Evolutionary conservation across 1,140 invertebrate genomes (phyloP).

Genomic region (Lepidurus couesii): DNA sequence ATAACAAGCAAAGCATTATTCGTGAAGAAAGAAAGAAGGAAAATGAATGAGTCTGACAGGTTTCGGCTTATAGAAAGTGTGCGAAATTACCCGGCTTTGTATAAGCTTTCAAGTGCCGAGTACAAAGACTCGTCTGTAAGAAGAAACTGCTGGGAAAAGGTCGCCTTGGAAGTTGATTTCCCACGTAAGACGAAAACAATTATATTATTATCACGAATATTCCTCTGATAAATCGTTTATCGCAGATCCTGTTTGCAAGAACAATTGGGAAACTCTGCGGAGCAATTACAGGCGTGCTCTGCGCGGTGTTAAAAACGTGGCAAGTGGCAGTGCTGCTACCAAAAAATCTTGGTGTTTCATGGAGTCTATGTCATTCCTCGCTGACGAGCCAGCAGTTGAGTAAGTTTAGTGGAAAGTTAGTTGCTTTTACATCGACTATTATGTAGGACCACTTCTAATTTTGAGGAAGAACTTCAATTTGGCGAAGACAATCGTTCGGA

Average conservation of each 20-base stretch:
- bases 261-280: background rate
- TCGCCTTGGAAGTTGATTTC: conserved; percentile 1
- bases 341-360: background rate
- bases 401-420: background rate
- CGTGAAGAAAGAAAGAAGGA: background rate
- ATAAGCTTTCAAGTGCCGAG: background rate
- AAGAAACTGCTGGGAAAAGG: conserved; percentile 5
- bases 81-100: background rate
- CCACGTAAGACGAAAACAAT: background rate
- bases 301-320: background rate
- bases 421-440: background rate
- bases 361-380: background rate
- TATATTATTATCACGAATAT: background rate
- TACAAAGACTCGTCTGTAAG: background rate
- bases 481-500: background rate
- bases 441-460: background rate
- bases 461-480: background rate
- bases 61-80: background rate
- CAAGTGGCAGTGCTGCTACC: background rate
- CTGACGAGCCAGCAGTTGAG: background rate
- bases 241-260: background rate
- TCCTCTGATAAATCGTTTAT: background rate
- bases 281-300: background rate
- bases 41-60: background rate
- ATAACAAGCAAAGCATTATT: background rate